Conservation (phyloP, 2,113 vertebrate species). For the Clarias batrachus region DNA sequence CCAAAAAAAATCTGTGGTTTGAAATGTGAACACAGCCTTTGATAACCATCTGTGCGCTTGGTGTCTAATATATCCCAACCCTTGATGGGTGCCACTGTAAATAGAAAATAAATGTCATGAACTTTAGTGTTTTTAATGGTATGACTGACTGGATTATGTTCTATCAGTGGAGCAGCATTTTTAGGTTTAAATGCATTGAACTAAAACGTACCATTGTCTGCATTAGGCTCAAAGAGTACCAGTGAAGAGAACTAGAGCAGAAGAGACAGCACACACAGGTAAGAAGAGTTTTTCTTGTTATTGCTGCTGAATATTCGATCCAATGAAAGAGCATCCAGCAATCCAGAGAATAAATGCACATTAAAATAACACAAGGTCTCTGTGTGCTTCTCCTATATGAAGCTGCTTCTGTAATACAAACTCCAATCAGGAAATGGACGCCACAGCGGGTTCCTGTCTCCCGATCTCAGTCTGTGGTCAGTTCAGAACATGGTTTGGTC, state of each 20-base stretch:
- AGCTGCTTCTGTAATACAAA: conserved; percentile 33
- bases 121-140: too few relatives aligned
- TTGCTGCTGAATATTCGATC: neutral
- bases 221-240: conserved; percentile 45
- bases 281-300: conserved; percentile 9
- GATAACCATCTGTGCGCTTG: too few relatives aligned
- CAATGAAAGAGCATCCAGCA: neutral
- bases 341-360: neutral
- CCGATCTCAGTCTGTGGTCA: conserved; percentile 64
- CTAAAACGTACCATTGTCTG: conserved; percentile 7
- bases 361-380: neutral
- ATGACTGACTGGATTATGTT: neutral
- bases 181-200: neutral
- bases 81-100: too few relatives aligned
- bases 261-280: conserved; percentile 42
- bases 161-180: neutral
- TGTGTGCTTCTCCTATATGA: neutral
- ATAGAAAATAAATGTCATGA: too few relatives aligned
- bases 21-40: too few relatives aligned
- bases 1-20: too few relatives aligned
- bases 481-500: conserved; percentile 31
- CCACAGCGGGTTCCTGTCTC: conserved; percentile 65
- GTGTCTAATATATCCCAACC: too few relatives aligned
- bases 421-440: conserved; percentile 58
- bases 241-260: conserved; percentile 52